Conservation (phyloP, 2,888 invertebrate genomes). For the Protonemura montana region DNA sequence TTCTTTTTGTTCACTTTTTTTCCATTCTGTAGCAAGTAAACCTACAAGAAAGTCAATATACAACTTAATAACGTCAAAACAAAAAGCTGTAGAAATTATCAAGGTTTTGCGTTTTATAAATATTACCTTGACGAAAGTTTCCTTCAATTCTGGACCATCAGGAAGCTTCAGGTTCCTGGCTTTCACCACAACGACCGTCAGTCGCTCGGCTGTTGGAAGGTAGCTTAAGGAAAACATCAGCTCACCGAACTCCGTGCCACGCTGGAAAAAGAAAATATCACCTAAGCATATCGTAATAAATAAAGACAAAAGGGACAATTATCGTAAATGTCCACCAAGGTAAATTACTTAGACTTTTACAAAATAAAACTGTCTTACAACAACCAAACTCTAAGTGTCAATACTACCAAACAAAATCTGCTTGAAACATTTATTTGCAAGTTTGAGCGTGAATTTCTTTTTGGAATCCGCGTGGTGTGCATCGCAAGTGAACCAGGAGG, state of each 20-base stretch:
- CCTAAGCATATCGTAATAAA: no score
- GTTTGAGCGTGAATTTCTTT: no score
- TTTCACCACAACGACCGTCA: conserved; percentile 80
- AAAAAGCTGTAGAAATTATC: background rate
- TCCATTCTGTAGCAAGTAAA: conserved; percentile 80
- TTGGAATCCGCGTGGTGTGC: no score
- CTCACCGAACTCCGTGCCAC: conserved; percentile 76
- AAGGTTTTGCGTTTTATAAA: background rate
- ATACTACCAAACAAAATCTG: no score
- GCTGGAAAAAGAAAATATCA: conserved; percentile 57
- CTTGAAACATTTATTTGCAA: no score
- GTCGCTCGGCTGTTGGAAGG: conserved; percentile 80
- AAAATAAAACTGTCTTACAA: no score
- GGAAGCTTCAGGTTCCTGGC: conserved; percentile 75
- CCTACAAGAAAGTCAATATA: conserved; percentile 59
- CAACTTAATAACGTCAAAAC: background rate
- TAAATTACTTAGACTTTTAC: no score
- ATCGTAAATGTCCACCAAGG: no score
- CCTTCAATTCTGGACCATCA: conserved; percentile 65
- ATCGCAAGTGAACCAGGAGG: no score
- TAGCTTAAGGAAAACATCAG: conserved; percentile 84
- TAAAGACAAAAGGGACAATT: no score
- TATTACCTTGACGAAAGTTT: conserved; percentile 78
- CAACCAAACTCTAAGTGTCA: no score
- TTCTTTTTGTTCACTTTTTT: conserved; percentile 84